Percentiles rank a stretch among this genome's conserved stretches.
These are phyloP conservation scores for Beris morrisii DNA, from an alignment of 2,888 invertebrate species.

Conservation along the genomic window DNA sequence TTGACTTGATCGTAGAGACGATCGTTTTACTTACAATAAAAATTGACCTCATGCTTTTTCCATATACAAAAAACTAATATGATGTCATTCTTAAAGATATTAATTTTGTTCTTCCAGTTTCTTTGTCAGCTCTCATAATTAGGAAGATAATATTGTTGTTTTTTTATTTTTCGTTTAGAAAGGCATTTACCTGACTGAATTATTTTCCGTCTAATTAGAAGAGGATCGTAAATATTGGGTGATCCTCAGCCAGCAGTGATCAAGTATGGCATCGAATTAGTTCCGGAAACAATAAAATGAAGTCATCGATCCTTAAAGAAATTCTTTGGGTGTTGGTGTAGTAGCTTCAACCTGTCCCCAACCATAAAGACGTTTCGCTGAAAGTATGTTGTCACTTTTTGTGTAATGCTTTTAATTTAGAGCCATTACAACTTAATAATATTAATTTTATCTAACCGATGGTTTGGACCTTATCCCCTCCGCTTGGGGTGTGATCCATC, in stretches of 20 bases:
- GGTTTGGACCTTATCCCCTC: neutral
- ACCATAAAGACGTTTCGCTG: neutral
- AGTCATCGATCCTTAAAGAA: conserved; percentile 29
- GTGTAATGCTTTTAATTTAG: conserved; percentile 8
- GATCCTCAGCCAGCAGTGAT: neutral
- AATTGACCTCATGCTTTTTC: conserved; percentile 19
- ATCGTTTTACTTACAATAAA: conserved; percentile 21
- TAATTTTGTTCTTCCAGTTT: neutral
- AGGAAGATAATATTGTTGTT: neutral
- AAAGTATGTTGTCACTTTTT: neutral
- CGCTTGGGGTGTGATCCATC: too few relatives aligned
- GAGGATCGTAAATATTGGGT: neutral
- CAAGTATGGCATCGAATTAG: neutral
- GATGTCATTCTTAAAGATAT: conserved; percentile 31
- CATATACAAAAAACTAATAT: conserved; percentile 8
- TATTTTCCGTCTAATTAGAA: neutral
- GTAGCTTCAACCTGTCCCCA: neutral
- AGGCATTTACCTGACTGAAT: too few relatives aligned
- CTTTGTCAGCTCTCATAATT: conserved; percentile 1
- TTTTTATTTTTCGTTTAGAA: too few relatives aligned
- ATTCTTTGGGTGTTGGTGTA: neutral
- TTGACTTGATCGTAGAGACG: conserved; percentile 26
- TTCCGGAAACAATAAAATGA: conserved; percentile 19
- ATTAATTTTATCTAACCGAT: neutral
- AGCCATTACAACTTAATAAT: conserved; percentile 2